phyloP scores from a whole-genome alignment of 2,888 invertebrate species.

The Anthophora plumipes region DNA sequence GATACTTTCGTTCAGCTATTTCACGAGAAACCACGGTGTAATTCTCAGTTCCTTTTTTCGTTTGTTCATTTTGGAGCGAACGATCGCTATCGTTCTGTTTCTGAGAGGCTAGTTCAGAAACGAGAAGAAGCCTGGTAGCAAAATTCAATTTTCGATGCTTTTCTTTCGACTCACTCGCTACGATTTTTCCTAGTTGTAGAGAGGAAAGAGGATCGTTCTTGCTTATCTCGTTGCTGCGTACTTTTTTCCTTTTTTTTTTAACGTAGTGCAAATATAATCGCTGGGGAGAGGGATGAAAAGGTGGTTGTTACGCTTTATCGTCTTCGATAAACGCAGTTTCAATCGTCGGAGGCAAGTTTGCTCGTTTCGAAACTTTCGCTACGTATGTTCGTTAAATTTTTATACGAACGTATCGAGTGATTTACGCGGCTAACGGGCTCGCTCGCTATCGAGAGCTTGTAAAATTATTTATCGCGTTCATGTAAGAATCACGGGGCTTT shows the following conservation, averaged over 20 bases:
- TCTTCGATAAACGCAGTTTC: slow-evolving; percentile 32
- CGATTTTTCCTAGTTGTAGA: background rate
- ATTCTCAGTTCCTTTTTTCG: background rate
- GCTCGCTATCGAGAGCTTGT: background rate
- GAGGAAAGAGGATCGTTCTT: background rate
- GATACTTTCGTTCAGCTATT: background rate
- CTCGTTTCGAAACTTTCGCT: background rate
- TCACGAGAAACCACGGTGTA: background rate
- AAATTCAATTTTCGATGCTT: background rate
- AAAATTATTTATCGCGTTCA: slow-evolving; percentile 8
- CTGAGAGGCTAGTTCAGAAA: no score
- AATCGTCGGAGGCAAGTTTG: slow-evolving; percentile 18
- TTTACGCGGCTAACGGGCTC: slow-evolving; percentile 2
- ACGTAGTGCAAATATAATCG: slow-evolving; percentile 58
- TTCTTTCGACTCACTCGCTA: background rate
- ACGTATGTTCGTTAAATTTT: slow-evolving; percentile 29
- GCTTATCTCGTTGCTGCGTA: slow-evolving; percentile 47
- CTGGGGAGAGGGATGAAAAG: background rate
- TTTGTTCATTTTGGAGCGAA: background rate
- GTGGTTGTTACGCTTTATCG: slow-evolving; percentile 51
- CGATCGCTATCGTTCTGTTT: background rate
- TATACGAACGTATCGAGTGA: slow-evolving; percentile 1
- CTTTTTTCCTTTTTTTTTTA: slow-evolving; percentile 44
- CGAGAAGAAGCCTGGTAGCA: background rate
- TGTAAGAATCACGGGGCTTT: background rate